These are phyloP conservation scores for Tetramorium parvispinum DNA, from an alignment of 1,140 invertebrate genomes.

Conservation along the genomic window DNA sequence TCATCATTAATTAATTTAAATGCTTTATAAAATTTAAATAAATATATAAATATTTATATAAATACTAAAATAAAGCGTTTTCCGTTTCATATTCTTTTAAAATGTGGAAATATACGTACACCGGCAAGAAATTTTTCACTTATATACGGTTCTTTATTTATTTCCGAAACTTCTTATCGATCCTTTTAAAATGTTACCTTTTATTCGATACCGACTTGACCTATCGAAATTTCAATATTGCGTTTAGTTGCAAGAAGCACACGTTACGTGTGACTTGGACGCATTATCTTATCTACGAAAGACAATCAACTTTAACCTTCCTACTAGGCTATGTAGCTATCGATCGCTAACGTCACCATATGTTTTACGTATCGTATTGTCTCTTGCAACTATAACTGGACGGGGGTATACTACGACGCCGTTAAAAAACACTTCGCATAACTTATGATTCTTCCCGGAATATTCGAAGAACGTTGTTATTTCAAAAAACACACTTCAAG, in stretches of 20 bases:
- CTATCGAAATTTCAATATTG: conserved; percentile 35
- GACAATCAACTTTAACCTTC: conserved; percentile 67
- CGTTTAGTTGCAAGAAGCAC: conserved; percentile 28
- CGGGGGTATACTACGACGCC: not conserved
- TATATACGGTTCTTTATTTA: not conserved
- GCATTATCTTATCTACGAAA: conserved; percentile 69
- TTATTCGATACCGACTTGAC: not conserved
- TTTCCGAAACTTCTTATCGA: not conserved
- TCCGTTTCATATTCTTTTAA: not conserved
- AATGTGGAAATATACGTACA: not conserved
- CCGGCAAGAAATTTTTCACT: not conserved
- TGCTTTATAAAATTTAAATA: not conserved
- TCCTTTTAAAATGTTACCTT: not conserved
- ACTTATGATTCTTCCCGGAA: not conserved
- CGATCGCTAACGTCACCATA: conserved; percentile 52
- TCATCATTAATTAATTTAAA: not conserved
- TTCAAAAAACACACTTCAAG: not conserved
- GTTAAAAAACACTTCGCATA: not conserved
- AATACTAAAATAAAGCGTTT: not conserved
- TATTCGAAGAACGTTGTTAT: not conserved
- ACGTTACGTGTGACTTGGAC: conserved; percentile 48
- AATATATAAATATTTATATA: too few species aligned
- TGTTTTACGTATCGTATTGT: conserved; percentile 70
- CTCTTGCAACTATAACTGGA: conserved; percentile 73
- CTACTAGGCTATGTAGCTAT: conserved; percentile 29